phyloP scores from a whole-genome alignment of 2,797 vertebrate genomes.

The Cirrhinus mrigala region DNA sequence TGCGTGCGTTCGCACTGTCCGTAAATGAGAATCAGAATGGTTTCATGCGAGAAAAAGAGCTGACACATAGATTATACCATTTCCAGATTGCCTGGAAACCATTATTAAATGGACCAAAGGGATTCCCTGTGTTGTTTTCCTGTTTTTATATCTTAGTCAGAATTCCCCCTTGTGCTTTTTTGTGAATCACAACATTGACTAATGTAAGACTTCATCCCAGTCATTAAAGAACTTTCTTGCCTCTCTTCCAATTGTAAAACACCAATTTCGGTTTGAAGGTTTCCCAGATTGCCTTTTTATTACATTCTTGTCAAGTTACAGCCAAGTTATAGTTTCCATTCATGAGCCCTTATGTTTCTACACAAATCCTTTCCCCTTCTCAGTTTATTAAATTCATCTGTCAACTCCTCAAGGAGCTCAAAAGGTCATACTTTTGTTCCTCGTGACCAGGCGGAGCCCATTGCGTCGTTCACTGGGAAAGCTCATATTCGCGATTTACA shows the following conservation, averaged over 20 bases:
- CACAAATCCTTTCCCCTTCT: conserved; percentile 35
- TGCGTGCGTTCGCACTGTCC: not conserved
- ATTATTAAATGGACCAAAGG: conserved; percentile 18
- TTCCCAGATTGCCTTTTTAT: not conserved
- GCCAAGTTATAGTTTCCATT: conserved; percentile 30
- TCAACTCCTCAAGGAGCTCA: conserved; percentile 38
- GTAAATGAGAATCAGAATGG: not conserved
- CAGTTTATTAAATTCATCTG: conserved; percentile 52
- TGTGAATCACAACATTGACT: conserved; percentile 9
- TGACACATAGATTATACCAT: not conserved
- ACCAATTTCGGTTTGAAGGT: not conserved
- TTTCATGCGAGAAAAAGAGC: not conserved
- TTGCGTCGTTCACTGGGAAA: conserved; percentile 47
- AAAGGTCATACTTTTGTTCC: conserved; percentile 54
- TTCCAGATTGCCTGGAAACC: conserved; percentile 31
- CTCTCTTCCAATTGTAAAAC: not conserved
- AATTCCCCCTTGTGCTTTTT: not conserved
- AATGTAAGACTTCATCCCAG: not conserved
- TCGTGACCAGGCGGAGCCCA: conserved; percentile 22
- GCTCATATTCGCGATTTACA: conserved; percentile 31
- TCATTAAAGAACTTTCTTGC: not conserved
- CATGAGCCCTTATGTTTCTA: conserved; percentile 54
- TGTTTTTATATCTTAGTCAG: conserved; percentile 20
- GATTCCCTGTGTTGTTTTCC: conserved; percentile 1
- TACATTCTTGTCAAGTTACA: conserved; percentile 5